phyloP scores from a whole-genome alignment of 2,888 invertebrate genomes.

The Coenonympha glycerion region DNA sequence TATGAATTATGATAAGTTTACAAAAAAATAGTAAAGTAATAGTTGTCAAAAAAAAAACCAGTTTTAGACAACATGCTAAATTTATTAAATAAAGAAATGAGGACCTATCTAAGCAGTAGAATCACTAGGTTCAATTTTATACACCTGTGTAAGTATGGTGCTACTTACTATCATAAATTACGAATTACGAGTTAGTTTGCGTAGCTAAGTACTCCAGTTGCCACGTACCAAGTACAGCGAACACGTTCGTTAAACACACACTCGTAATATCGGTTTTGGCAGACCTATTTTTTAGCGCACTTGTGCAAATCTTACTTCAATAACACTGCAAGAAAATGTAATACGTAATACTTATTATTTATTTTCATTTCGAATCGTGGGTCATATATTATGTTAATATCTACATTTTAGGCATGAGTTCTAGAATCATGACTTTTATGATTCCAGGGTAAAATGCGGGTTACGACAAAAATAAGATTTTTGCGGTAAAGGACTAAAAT shows the following conservation, averaged over 20 bases:
- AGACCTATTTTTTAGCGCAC: conserved; percentile 14
- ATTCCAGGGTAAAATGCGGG: too few relatives aligned
- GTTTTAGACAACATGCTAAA: too few relatives aligned
- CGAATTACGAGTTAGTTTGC: too few relatives aligned
- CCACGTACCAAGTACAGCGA: conserved; percentile 7
- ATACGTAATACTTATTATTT: too few relatives aligned
- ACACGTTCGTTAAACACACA: conserved; percentile 7
- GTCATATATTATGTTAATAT: background rate
- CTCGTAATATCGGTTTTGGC: background rate
- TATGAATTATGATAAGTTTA: too few relatives aligned
- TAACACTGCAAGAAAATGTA: background rate
- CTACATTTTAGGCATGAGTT: background rate
- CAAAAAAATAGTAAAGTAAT: too few relatives aligned
- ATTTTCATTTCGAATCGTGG: background rate
- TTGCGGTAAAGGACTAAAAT: too few relatives aligned
- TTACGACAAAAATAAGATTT: too few relatives aligned
- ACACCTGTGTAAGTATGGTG: conserved; percentile 11
- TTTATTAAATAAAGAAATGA: too few relatives aligned
- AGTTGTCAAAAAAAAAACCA: too few relatives aligned
- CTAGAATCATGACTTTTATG: too few relatives aligned
- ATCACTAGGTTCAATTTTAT: background rate
- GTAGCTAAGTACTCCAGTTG: background rate
- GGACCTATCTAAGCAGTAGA: background rate
- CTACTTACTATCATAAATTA: too few relatives aligned
- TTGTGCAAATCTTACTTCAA: conserved; percentile 17